Evolutionary conservation across 2,797 vertebrate genomes (phyloP).

Genomic region (Pipistrellus nathusii): DNA sequence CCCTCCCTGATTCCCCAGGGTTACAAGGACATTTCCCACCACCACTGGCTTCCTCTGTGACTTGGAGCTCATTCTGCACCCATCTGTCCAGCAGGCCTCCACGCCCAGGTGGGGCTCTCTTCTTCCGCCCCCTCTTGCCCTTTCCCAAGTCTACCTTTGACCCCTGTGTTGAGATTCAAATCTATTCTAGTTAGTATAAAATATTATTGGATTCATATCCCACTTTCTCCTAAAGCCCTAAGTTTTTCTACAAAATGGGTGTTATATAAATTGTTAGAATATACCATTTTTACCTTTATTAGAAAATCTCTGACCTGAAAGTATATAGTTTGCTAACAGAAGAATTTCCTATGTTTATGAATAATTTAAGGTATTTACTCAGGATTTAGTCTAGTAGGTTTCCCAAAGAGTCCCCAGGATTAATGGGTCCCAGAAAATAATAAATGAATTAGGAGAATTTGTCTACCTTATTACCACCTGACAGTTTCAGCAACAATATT

Average conservation of each 20-base stretch:
- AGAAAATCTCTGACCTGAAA: neutral
- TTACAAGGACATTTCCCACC: neutral
- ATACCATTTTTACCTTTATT: neutral
- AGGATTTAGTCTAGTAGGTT: neutral
- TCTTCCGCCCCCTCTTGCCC: neutral
- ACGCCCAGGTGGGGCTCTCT: neutral
- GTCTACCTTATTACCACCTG: neutral
- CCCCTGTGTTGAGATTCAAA: neutral
- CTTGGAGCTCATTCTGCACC: neutral
- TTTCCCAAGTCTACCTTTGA: neutral
- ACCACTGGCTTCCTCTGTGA: neutral
- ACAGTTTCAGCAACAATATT: neutral
- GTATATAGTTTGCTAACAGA: neutral
- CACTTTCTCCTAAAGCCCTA: neutral
- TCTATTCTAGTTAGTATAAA: neutral
- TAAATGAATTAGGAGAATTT: neutral
- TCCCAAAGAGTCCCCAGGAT: slow-evolving; percentile 1
- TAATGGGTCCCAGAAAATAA: neutral
- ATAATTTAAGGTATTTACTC: neutral
- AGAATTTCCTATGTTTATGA: neutral
- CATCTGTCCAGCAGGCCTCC: neutral
- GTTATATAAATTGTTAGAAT: neutral
- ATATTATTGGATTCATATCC: neutral
- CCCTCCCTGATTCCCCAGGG: neutral
- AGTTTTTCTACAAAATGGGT: neutral